phyloP scores from a whole-genome alignment of 2,888 invertebrate species.

The Epinotia ramella region DNA sequence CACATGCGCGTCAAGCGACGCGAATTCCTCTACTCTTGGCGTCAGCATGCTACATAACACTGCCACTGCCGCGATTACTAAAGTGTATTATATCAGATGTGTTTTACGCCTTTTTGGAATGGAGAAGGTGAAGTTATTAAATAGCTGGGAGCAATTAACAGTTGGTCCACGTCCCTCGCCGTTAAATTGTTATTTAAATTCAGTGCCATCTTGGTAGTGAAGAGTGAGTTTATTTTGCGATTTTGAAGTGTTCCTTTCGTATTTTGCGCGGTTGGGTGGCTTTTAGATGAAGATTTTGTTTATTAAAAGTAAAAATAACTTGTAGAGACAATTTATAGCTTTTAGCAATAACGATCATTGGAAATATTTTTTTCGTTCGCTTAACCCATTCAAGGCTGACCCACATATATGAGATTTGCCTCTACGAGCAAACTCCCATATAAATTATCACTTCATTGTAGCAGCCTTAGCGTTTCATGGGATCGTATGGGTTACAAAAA shows the following conservation, averaged over 20 bases:
- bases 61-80: not conserved
- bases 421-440: too few relatives aligned
- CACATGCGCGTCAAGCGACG: too few relatives aligned
- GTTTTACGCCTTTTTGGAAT: not conserved
- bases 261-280: not conserved
- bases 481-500: too few relatives aligned
- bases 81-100: not conserved
- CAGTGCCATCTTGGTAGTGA: conserved; percentile 59
- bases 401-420: too few relatives aligned
- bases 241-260: not conserved
- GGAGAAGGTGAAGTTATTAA: conserved; percentile 61
- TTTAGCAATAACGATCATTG: not conserved
- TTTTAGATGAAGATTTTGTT: not conserved
- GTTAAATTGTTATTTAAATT: conserved; percentile 79
- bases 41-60: too few relatives aligned
- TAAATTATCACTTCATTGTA: too few relatives aligned
- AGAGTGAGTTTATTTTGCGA: conserved; percentile 50
- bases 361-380: too few relatives aligned
- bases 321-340: not conserved
- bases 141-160: conserved; percentile 76
- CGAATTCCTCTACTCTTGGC: too few relatives aligned
- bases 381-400: too few relatives aligned
- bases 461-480: too few relatives aligned
- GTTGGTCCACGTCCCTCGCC: conserved; percentile 67
- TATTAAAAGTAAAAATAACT: not conserved